A percentile compares a stretch with the other conserved stretches of the same genome.
Conservation (phyloP, 2,888 invertebrate genomes). For the Cephalotes varians region DNA sequence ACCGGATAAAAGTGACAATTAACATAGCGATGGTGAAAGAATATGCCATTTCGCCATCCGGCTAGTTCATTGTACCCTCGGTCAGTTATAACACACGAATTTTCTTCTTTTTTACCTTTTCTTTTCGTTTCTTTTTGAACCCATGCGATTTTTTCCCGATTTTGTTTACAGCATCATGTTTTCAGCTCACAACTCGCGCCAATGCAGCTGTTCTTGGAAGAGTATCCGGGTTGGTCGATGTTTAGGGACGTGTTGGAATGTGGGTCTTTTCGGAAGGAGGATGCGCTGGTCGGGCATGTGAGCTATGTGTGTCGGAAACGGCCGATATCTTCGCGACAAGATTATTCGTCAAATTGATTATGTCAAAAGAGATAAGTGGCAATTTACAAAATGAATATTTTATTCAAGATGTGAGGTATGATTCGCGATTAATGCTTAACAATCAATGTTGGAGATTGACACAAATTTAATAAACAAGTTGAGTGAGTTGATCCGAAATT, state of each 20-base stretch:
- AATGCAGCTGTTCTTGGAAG: conserved; percentile 29
- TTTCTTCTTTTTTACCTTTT: conserved; percentile 10
- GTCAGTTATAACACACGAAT: conserved; percentile 63
- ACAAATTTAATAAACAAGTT: no score
- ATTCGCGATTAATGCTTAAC: not conserved
- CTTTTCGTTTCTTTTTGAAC: conserved; percentile 4
- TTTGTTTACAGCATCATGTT: not conserved
- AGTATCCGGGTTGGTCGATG: conserved; percentile 21
- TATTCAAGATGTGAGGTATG: not conserved
- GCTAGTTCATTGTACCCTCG: conserved; percentile 66
- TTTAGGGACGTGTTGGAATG: conserved; percentile 50
- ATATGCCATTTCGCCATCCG: conserved; percentile 55
- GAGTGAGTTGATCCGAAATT: not conserved
- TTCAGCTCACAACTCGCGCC: conserved; percentile 13
- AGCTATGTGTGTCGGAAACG: conserved; percentile 31
- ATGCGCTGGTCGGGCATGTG: not conserved
- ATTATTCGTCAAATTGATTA: conserved; percentile 26
- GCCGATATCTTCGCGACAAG: conserved; percentile 15
- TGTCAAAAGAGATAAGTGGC: not conserved
- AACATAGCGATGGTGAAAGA: conserved; percentile 60
- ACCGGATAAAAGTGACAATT: conserved; percentile 66
- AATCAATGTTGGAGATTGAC: not conserved
- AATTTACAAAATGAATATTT: conserved; percentile 23
- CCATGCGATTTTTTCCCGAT: conserved; percentile 3
- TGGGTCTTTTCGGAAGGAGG: conserved; percentile 37